These are phyloP conservation scores for Caenorhabditis zanzibari DNA, from an alignment of 2,888 invertebrate species.

Conservation along the genomic window DNA sequence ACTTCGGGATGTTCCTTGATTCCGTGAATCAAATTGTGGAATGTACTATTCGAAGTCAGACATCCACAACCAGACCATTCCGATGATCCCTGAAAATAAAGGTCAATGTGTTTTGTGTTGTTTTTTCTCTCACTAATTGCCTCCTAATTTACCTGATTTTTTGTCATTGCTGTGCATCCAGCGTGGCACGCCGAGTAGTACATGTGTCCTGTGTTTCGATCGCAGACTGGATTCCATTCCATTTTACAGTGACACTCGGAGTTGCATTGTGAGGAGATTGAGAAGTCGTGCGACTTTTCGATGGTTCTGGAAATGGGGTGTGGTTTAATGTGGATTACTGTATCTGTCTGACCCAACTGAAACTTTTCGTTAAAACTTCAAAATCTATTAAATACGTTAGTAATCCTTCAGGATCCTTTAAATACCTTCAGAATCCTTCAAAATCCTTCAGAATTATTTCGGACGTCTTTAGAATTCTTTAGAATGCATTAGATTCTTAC, in stretches of 20 bases:
- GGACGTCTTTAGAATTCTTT: too few relatives aligned
- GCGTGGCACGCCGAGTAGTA: conserved; percentile 82
- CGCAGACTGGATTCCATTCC: conserved; percentile 82
- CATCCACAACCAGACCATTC: conserved; percentile 70
- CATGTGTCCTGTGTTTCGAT: conserved; percentile 71
- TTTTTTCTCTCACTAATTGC: conserved; percentile 4
- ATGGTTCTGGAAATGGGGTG: conserved; percentile 23
- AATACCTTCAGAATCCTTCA: too few relatives aligned
- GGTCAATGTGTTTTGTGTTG: not conserved
- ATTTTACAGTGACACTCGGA: conserved; percentile 74
- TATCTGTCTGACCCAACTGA: not conserved
- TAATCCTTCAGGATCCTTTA: too few relatives aligned
- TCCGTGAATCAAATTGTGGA: conserved; percentile 60
- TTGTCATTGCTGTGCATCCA: conserved; percentile 76
- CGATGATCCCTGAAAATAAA: conserved; percentile 51
- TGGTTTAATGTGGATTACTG: too few relatives aligned
- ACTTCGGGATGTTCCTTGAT: conserved; percentile 31
- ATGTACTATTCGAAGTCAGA: conserved; percentile 59
- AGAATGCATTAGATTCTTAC: too few relatives aligned
- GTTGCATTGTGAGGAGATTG: conserved; percentile 72
- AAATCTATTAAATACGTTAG: too few relatives aligned
- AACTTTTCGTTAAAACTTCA: conserved; percentile 30
- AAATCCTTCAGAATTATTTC: too few relatives aligned
- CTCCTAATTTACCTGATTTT: conserved; percentile 55
- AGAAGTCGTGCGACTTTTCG: conserved; percentile 60